Evolutionary conservation across 2,113 vertebrate genomes (phyloP), one percentile per base, ranked within the genome.

Genomic region (Ibidorhyncha struthersii): DNA sequence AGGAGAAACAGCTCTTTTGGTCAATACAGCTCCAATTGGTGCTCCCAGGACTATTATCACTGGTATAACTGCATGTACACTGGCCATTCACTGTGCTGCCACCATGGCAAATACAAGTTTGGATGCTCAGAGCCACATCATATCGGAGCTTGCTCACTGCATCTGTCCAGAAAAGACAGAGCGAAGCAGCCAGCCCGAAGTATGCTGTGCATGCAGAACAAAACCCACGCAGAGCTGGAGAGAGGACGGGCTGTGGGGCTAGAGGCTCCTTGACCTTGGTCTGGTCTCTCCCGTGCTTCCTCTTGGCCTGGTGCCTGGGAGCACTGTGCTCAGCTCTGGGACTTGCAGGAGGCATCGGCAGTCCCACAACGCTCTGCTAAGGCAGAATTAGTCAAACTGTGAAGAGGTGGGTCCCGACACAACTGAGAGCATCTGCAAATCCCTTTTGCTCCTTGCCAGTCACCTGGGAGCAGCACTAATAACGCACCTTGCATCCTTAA

Each of bases 291-390:
- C 38, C 0, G 1, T 1, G 10, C 3, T 58, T 29, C 38, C 40
- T 22, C 32, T 71, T 7, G 4, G 19, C 41, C 32, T 5, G 3
- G 9, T 17, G 29, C 23, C 34, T 0, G 0, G 41, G 12, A 86
- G 26, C 20, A 18, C 20, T 2, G 0, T 21, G 45, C 45, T 62
- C 11, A 2, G 12, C 41, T 26, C 59, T 4, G 1, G 14, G 13
- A 53, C 15, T 34, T 14, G 0, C n/a, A 63, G 49, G 59, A 72
- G 40, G 59, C 63, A 41, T 6, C 13, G 3, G 41, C 47, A 95
- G 45, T 25, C 53, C 49, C n/a, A 5, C 5, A 18, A 25, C 18
- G 9, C 18, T 21, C 2, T 20, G 49, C 49, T 58, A 43, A 70
- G 70, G 26, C 2, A 36, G 47, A 77, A n/a, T 36, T 15, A 47